phyloP scores from a whole-genome alignment of 2,113 vertebrate species.

The Cichladusa arquata region DNA sequence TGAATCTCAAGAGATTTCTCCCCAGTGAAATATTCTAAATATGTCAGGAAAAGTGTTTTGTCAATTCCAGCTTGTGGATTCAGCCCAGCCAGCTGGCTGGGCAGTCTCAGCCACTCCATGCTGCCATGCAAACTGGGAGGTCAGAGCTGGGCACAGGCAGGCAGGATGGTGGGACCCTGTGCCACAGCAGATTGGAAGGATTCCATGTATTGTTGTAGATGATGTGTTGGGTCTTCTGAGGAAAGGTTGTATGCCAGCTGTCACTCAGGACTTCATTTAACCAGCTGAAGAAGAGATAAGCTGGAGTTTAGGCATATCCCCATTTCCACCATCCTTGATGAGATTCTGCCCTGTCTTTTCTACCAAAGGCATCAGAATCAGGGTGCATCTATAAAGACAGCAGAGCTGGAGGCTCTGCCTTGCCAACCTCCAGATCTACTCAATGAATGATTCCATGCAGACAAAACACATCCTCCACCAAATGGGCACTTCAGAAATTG shows the following conservation, averaged over 20 bases:
- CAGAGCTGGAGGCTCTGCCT: neutral
- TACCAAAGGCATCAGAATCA: fast-evolving
- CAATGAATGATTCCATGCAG: neutral
- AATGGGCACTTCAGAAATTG: neutral
- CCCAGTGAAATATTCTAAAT: constrained; percentile 72
- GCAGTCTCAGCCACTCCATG: neutral
- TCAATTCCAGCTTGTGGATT: constrained; percentile 55
- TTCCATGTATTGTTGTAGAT: neutral
- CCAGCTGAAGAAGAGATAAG: neutral
- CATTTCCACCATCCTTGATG: neutral
- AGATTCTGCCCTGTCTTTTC: neutral
- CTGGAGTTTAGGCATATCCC: neutral
- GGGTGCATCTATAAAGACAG: fast-evolving
- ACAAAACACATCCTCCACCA: neutral
- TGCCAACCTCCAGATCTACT: neutral
- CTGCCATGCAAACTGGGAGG: constrained; percentile 43
- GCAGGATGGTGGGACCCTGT: neutral
- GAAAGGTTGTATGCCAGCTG: neutral
- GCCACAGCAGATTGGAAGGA: neutral
- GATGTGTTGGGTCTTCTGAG: neutral
- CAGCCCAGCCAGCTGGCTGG: constrained; percentile 33
- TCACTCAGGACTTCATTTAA: neutral
- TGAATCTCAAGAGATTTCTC: constrained; percentile 66
- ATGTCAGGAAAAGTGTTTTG: constrained; percentile 73
- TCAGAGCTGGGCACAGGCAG: neutral